Conservation (phyloP, 2,888 invertebrate species). For the Eretmocerus hayati region DNA sequence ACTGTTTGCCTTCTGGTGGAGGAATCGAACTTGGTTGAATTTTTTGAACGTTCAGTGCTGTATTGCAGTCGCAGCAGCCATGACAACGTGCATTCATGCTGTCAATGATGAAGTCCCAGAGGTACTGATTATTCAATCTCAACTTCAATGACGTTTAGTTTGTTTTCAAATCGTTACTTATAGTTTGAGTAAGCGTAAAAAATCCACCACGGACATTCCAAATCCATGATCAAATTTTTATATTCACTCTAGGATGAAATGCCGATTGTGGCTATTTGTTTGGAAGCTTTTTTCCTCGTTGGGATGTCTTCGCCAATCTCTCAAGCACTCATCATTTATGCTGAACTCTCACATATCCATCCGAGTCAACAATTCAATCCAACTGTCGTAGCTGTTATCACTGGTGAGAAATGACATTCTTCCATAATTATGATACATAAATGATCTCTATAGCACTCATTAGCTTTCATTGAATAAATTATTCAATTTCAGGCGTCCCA, state of each 20-base stretch:
- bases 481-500: constrained; percentile 53
- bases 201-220: no score
- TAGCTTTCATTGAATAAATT: background rate
- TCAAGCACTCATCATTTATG: constrained; percentile 63
- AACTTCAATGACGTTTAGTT: background rate
- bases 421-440: no score
- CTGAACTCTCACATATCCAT: constrained; percentile 57
- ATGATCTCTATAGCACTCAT: background rate
- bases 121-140: constrained; percentile 27
- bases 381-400: constrained; percentile 62
- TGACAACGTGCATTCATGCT: constrained; percentile 53
- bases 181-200: no score
- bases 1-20: constrained; percentile 49
- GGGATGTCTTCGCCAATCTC: constrained; percentile 66
- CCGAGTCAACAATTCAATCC: constrained; percentile 54
- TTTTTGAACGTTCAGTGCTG: constrained; percentile 66
- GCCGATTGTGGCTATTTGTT: constrained; percentile 54
- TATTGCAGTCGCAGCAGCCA: constrained; percentile 62
- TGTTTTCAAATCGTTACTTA: background rate
- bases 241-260: constrained; percentile 49
- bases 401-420: no score
- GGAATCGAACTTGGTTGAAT: constrained; percentile 53
- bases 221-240: no score
- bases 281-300: constrained; percentile 60
- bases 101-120: constrained; percentile 40